Conservation (phyloP, 2,797 vertebrate genomes). For the Merluccius polli region DNA sequence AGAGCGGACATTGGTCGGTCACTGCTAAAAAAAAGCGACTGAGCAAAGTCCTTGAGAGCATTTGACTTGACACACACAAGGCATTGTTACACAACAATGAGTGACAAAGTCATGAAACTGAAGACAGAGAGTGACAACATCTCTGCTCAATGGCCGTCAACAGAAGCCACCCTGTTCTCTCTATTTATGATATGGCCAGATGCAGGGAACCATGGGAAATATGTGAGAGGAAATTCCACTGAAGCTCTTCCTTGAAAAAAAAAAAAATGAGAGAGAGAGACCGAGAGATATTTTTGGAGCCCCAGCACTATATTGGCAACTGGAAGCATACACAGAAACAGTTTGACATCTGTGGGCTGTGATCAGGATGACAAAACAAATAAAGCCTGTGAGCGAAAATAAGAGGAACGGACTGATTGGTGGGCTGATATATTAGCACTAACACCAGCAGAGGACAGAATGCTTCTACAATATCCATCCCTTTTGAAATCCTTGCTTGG, state of each 20-base stretch:
- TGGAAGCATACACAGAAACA: no score
- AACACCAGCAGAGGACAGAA: no score
- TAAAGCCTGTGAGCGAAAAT: no score
- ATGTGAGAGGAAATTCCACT: slow-evolving; percentile 56
- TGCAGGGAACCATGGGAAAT: slow-evolving; percentile 24
- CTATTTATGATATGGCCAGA: not conserved
- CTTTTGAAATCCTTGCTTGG: no score
- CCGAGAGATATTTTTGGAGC: not conserved
- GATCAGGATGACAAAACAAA: no score
- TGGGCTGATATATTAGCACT: no score
- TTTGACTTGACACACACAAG: slow-evolving; percentile 14
- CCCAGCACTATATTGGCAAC: not conserved
- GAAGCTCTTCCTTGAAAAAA: slow-evolving; percentile 15
- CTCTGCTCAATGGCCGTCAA: slow-evolving; percentile 2
- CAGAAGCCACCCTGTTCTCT: not conserved
- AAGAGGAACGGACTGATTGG: no score
- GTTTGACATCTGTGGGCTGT: no score
- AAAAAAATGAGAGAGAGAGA: slow-evolving; percentile 6
- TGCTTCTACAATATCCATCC: no score
- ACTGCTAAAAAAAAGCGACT: slow-evolving; percentile 3
- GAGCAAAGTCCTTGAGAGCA: slow-evolving; percentile 33
- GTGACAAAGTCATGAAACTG: not conserved
- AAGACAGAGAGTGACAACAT: slow-evolving; percentile 2
- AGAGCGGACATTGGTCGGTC: slow-evolving; percentile 12
- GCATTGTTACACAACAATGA: slow-evolving; percentile 5